A percentile compares a stretch with the other conserved stretches of the same genome.
Evolutionary conservation across 2,797 vertebrate genomes (phyloP).

Genomic region (Myotis vivesi): DNA sequence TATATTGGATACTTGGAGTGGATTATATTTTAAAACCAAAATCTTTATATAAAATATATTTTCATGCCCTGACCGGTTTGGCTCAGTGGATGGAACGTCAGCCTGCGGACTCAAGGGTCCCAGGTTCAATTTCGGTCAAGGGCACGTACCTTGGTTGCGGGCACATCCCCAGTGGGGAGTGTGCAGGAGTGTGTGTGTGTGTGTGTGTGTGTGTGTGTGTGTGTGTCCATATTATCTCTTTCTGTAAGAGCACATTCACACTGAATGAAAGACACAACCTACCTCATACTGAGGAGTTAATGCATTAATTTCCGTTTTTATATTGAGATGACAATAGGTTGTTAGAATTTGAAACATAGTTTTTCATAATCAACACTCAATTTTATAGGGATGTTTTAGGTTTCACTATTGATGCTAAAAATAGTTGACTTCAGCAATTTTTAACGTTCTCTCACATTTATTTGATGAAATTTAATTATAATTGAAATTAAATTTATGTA

Average conservation of each 20-base stretch:
- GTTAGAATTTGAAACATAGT: neutral
- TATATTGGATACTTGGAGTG: neutral
- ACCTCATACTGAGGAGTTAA: neutral
- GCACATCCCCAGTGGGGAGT: too few relatives aligned
- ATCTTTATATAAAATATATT: neutral
- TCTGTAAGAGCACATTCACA: neutral
- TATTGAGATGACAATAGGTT: neutral
- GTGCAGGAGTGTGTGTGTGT: too few relatives aligned
- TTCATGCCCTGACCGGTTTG: neutral
- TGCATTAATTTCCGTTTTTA: neutral
- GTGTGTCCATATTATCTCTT: neutral
- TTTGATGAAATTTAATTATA: neutral
- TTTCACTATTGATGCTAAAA: neutral
- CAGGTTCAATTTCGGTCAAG: too few relatives aligned
- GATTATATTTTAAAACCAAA: neutral
- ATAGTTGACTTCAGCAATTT: neutral
- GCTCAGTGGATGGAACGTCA: too few relatives aligned
- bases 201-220: neutral
- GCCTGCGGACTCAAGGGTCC: too few relatives aligned
- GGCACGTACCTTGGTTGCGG: too few relatives aligned
- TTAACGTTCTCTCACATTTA: neutral
- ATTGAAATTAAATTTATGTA: neutral
- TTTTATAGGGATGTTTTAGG: neutral
- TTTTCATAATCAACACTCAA: neutral
- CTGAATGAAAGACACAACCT: neutral